Evolutionary conservation across 2,888 invertebrate genomes (phyloP).

Genomic region (Dichetophora obliterata): DNA sequence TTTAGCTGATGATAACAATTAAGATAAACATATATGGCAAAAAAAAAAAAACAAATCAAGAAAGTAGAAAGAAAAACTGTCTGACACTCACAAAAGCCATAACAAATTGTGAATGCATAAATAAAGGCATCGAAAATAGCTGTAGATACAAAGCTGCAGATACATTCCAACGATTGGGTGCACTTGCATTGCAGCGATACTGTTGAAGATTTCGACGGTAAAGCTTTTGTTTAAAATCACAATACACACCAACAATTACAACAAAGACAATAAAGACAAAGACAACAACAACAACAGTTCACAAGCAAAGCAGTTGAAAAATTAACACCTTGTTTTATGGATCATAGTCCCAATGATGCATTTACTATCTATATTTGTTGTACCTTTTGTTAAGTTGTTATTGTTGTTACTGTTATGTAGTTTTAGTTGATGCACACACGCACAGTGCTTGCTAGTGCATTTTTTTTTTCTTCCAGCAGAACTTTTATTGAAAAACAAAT

Average conservation of each 20-base stretch:
- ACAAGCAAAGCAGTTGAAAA: not conserved
- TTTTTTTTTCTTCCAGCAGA: not conserved
- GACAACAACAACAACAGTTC: not conserved
- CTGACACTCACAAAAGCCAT: too few species aligned
- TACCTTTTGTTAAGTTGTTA: not conserved
- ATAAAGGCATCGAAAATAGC: too few species aligned
- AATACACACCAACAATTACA: not conserved
- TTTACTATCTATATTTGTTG: not conserved
- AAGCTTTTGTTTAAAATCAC: not conserved
- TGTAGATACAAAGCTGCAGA: too few species aligned
- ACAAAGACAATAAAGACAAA: not conserved
- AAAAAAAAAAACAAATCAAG: too few species aligned
- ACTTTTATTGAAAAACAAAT: not conserved
- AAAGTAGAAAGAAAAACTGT: too few species aligned
- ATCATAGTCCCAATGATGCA: not conserved
- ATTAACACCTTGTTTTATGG: conserved; percentile 6
- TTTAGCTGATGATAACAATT: too few species aligned
- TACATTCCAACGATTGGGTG: too few species aligned
- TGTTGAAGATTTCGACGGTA: too few species aligned
- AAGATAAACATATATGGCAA: too few species aligned
- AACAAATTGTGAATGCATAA: too few species aligned
- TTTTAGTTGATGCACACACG: too few species aligned
- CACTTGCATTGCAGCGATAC: too few species aligned
- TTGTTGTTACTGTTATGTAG: not conserved
- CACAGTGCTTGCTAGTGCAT: not conserved